Percentiles rank a stretch among this genome's conserved stretches.
Evolutionary conservation across 2,113 vertebrate species (phyloP).

Genomic region (Etheostoma spectabile): DNA sequence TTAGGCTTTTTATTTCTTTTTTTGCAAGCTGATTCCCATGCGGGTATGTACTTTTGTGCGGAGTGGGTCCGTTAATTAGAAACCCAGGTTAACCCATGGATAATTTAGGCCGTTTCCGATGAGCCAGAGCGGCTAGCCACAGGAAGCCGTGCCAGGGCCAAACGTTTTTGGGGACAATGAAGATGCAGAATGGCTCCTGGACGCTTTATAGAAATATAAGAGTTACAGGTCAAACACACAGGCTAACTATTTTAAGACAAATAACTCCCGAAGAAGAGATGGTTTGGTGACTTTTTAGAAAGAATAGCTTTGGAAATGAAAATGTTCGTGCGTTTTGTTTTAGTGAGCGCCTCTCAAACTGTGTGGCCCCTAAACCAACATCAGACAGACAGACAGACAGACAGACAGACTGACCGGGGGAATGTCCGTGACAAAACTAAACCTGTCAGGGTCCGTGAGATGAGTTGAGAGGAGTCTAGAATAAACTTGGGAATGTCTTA

Average conservation of each 20-base stretch:
- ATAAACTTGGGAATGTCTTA: neutral
- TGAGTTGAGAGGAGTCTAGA: neutral
- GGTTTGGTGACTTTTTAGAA: too few relatives aligned
- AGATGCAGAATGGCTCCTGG: neutral
- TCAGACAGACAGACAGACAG: conserved; percentile 41
- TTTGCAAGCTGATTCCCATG: conserved; percentile 64
- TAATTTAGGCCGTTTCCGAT: conserved; percentile 59
- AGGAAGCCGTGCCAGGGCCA: conserved; percentile 40
- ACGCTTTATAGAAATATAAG: neutral
- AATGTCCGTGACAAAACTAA: conserved; percentile 24
- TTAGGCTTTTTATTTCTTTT: conserved; percentile 19
- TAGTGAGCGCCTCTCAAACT: conserved; percentile 22
- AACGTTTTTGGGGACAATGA: conserved; percentile 11
- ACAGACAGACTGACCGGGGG: conserved; percentile 42
- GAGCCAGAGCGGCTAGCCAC: conserved; percentile 53
- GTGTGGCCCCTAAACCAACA: conserved; percentile 38
- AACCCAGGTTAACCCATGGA: conserved; percentile 65
- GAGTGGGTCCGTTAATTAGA: conserved; percentile 71
- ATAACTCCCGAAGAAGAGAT: too few relatives aligned
- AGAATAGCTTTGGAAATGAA: neutral
- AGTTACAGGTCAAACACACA: neutral
- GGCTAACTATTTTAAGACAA: neutral
- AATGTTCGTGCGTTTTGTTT: neutral
- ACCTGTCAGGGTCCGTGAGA: conserved; percentile 42
- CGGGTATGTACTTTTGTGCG: conserved; percentile 43